Evolutionary conservation across 1,140 invertebrate species (phyloP).

Genomic region (Bombus balteatus): DNA sequence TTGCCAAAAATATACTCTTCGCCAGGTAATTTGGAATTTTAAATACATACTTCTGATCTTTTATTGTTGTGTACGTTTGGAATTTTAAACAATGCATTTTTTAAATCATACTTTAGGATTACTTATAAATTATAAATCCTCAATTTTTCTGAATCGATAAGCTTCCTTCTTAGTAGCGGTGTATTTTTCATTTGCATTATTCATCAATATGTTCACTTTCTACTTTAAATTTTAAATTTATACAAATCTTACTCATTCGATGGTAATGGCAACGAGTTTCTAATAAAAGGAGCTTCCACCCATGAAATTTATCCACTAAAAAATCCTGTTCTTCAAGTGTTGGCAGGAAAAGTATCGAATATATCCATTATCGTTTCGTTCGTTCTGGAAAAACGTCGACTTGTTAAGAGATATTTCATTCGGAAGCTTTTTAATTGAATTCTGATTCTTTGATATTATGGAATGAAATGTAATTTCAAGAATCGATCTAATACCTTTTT

Average conservation of each 20-base stretch:
- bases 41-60: neutral
- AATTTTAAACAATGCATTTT: neutral
- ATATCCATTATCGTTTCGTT: neutral
- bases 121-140: neutral
- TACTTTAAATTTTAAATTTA: slow-evolving; percentile 2
- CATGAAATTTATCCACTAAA: neutral
- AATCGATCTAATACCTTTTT: neutral
- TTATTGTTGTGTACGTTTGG: too few species aligned
- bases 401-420: neutral
- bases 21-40: too few species aligned
- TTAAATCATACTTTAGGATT: neutral
- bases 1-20: neutral
- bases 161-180: neutral
- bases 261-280: neutral
- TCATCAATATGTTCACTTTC: slow-evolving; percentile 1
- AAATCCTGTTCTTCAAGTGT: neutral
- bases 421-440: neutral
- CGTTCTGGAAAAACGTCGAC: neutral
- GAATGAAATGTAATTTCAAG: neutral
- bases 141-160: slow-evolving; percentile 11
- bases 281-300: neutral
- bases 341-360: neutral
- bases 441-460: neutral
- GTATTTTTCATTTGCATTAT: slow-evolving; percentile 9
- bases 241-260: neutral